Evolutionary conservation across 1,140 invertebrate genomes (phyloP).

Genomic region (Matsumurasca onukii): DNA sequence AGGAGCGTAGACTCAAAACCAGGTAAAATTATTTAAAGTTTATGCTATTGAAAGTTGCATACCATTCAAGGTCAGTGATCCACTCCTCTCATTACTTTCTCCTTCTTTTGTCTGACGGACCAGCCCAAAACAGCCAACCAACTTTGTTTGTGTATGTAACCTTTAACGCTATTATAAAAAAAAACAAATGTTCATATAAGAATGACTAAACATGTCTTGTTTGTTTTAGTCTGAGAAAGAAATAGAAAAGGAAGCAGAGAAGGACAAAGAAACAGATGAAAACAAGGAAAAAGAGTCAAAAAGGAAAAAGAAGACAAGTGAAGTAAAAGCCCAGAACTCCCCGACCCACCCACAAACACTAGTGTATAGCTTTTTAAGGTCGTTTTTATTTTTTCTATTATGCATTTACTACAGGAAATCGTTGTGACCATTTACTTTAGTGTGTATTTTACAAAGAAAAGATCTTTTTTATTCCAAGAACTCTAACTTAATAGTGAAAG

Average conservation of each 20-base stretch:
- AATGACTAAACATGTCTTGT: slow-evolving; percentile 25
- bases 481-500: slow-evolving; percentile 16
- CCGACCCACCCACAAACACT: slow-evolving; percentile 23
- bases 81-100: no score
- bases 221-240: slow-evolving; percentile 42
- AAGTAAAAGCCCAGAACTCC: slow-evolving; percentile 6
- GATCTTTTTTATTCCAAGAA: slow-evolving; percentile 23
- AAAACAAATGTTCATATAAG: no score
- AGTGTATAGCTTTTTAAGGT: slow-evolving; percentile 35
- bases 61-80: no score
- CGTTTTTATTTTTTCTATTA: slow-evolving; percentile 29
- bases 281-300: slow-evolving; percentile 41
- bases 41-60: no score
- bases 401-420: slow-evolving; percentile 29
- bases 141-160: no score
- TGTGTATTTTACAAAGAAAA: slow-evolving; percentile 24
- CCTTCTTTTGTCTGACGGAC: no score
- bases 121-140: no score
- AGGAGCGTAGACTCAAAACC: no score
- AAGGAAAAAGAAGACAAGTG: slow-evolving; percentile 38
- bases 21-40: no score
- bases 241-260: slow-evolving; percentile 40
- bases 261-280: slow-evolving; percentile 40
- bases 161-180: no score
- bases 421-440: slow-evolving; percentile 19